Evolutionary conservation across 2,797 vertebrate species (phyloP).

Genomic region (Falco columbarius): DNA sequence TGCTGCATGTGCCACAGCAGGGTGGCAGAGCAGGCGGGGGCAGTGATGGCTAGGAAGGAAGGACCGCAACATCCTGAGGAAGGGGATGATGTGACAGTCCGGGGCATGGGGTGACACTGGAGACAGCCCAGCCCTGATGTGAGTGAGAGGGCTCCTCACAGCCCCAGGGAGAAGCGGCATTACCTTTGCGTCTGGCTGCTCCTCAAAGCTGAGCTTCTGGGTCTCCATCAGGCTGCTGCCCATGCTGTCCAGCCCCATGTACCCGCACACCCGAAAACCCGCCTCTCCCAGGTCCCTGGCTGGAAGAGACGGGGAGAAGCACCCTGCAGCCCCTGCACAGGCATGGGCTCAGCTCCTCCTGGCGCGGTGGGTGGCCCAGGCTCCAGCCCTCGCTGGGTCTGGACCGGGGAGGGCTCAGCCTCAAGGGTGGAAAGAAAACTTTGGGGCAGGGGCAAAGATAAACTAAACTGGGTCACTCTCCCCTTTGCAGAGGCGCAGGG

Average conservation of each 20-base stretch:
- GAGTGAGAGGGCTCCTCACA: rapidly evolving
- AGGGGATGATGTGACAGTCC: not conserved
- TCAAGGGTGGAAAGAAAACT: constrained; percentile 1
- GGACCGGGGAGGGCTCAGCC: not conserved
- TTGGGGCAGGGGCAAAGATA: not conserved
- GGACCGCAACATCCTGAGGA: rapidly evolving
- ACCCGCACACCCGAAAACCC: constrained; percentile 81
- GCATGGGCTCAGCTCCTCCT: not conserved
- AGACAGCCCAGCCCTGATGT: not conserved
- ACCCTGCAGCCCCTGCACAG: rapidly evolving
- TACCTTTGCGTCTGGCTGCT: constrained; percentile 86
- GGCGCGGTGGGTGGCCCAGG: rapidly evolving
- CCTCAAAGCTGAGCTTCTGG: constrained; percentile 90
- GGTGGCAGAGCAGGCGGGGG: not conserved
- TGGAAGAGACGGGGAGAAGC: constrained; percentile 34
- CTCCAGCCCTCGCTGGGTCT: not conserved
- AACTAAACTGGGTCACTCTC: not conserved
- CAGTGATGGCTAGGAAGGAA: not conserved
- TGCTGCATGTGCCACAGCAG: not conserved
- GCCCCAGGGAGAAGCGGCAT: not conserved
- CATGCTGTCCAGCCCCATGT: constrained; percentile 92
- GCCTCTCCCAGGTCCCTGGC: constrained; percentile 78
- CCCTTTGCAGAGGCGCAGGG: not conserved
- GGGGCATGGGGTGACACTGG: not conserved
- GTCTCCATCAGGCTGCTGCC: constrained; percentile 83